A percentile compares a stretch with the other conserved stretches of the same genome.
Evolutionary conservation across 2,797 vertebrate genomes (phyloP).

Genomic region (Rhinella marina): DNA sequence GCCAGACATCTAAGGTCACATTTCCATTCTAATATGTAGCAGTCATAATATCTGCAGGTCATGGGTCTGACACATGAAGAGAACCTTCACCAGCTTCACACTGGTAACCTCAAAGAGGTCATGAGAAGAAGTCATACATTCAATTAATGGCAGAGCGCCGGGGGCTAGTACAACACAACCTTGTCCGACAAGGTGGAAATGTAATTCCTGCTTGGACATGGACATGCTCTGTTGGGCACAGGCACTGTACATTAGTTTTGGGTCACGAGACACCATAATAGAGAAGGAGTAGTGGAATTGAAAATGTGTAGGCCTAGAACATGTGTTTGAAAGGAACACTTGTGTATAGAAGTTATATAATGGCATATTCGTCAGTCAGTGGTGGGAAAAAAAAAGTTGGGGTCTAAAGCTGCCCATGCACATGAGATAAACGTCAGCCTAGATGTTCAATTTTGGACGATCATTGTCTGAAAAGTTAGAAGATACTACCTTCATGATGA

Average conservation of each 20-base stretch:
- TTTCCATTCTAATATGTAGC: neutral
- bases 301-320: neutral
- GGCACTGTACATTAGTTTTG: conserved; percentile 49
- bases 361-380: neutral
- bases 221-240: conserved; percentile 41
- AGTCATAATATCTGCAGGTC: neutral
- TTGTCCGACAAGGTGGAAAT: conserved; percentile 45
- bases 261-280: conserved; percentile 15
- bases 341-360: neutral
- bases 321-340: neutral
- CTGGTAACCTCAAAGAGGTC: neutral
- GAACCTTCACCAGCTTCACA: neutral
- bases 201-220: neutral
- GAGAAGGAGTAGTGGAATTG: neutral
- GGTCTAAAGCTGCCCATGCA: neutral
- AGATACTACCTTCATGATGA: too few relatives aligned
- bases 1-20: neutral
- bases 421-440: too few relatives aligned
- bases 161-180: conserved; percentile 4
- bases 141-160: conserved; percentile 25
- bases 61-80: neutral
- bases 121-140: conserved; percentile 37
- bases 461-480: too few relatives aligned
- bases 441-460: too few relatives aligned
- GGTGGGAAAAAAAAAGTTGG: neutral